These are phyloP conservation scores for Cynopterus sphinx DNA, from an alignment of 2,797 vertebrate genomes.

Conservation along the genomic window DNA sequence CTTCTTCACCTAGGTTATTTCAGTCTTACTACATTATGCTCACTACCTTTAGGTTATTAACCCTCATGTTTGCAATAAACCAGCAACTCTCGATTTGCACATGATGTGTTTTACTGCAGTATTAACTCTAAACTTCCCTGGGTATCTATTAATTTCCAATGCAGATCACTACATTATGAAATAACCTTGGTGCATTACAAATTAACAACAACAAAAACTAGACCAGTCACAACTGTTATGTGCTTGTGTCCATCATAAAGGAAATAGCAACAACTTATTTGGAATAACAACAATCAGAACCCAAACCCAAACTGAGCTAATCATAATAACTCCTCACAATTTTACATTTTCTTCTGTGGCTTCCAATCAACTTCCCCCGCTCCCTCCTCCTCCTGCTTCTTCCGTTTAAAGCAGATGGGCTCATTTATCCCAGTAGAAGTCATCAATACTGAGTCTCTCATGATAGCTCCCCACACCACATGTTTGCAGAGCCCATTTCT, in stretches of 20 bases:
- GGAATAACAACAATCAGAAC: neutral
- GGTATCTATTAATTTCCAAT: constrained; percentile 4
- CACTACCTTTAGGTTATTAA: constrained; percentile 13
- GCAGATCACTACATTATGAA: neutral
- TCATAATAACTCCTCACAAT: neutral
- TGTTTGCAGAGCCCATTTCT: neutral
- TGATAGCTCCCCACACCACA: too few species aligned
- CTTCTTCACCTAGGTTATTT: neutral
- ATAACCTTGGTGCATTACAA: neutral
- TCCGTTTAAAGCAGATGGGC: neutral
- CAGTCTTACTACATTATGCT: neutral
- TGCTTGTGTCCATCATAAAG: neutral
- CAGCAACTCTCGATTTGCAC: neutral
- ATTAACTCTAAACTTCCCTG: neutral
- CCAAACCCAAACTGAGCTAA: neutral
- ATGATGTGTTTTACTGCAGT: neutral
- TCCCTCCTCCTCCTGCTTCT: neutral
- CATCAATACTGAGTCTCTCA: neutral
- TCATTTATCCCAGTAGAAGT: neutral
- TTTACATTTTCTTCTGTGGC: neutral
- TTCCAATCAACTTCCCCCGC: neutral
- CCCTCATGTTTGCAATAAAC: constrained; percentile 42
- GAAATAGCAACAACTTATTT: neutral
- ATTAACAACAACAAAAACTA: neutral
- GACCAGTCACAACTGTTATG: neutral